Conservation (phyloP, 2,797 vertebrate genomes). For the Novumbra hubbsi region DNA sequence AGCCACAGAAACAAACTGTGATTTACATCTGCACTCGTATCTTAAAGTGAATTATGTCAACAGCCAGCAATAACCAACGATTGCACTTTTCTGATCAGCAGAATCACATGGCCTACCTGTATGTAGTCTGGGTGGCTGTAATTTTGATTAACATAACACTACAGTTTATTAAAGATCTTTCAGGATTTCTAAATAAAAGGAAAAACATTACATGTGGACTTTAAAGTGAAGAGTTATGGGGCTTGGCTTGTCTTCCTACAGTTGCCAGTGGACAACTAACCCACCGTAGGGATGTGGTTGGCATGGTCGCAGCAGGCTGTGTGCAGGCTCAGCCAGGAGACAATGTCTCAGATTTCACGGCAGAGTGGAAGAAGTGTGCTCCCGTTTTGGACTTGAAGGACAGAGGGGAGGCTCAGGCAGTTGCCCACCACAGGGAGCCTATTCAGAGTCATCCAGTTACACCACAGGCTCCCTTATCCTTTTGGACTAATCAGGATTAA, state of each 20-base stretch:
- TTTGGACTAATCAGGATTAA: not conserved
- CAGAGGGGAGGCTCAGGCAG: conserved; percentile 27
- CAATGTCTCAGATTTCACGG: conserved; percentile 26
- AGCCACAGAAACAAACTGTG: too few species aligned
- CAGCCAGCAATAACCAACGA: too few species aligned
- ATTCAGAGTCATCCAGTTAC: conserved; percentile 52
- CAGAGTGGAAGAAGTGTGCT: conserved; percentile 13
- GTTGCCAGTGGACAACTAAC: conserved; percentile 5
- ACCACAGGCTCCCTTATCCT: conserved; percentile 19
- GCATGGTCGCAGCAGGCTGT: conserved; percentile 1
- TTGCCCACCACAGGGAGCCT: conserved; percentile 38
- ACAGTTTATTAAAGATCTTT: too few species aligned
- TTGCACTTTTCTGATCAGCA: too few species aligned
- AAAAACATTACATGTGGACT: not conserved
- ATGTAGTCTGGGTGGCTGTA: too few species aligned
- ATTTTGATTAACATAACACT: too few species aligned
- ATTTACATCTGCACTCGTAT: too few species aligned
- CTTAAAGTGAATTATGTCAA: too few species aligned
- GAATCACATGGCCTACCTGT: too few species aligned
- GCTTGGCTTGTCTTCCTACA: not conserved
- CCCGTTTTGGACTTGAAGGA: conserved; percentile 13
- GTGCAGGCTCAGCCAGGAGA: conserved; percentile 6
- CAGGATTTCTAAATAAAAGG: not conserved
- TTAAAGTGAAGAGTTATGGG: not conserved
- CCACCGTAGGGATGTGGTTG: not conserved